Conservation (phyloP, 2,113 vertebrate genomes). For the Ctenodactylus gundi region DNA sequence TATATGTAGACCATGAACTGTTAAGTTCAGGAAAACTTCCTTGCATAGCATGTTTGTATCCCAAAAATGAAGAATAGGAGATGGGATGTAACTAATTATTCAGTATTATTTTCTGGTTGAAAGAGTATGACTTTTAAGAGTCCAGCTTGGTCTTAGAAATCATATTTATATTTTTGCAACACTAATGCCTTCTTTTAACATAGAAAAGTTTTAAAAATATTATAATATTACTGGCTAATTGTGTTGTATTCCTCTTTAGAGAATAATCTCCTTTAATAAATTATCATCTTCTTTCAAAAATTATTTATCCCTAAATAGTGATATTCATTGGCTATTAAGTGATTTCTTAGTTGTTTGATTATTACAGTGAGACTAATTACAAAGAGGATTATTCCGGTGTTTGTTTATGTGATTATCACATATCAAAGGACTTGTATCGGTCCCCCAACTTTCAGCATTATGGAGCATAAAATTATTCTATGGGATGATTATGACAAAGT, state of each 20-base stretch:
- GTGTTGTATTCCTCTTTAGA: background rate
- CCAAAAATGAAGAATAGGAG: background rate
- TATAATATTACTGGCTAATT: background rate
- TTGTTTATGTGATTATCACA: background rate
- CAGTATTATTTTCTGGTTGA: background rate
- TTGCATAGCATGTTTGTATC: background rate
- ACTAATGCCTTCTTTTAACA: background rate
- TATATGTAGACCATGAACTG: background rate
- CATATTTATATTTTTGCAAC: background rate
- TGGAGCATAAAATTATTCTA: background rate
- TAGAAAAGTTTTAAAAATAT: background rate
- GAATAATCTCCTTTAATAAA: background rate
- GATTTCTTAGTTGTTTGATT: background rate
- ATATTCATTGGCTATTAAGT: background rate
- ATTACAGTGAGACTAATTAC: background rate
- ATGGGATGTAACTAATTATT: background rate
- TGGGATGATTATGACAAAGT: background rate
- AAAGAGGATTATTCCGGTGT: background rate
- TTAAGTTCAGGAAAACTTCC: background rate
- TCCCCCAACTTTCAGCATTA: background rate
- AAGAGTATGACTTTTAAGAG: background rate
- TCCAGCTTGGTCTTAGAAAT: background rate
- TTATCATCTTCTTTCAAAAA: background rate
- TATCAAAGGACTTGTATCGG: background rate
- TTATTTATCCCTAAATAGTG: background rate